phyloP scores from a whole-genome alignment of 2,888 invertebrate genomes.

The Thyatira batis region DNA sequence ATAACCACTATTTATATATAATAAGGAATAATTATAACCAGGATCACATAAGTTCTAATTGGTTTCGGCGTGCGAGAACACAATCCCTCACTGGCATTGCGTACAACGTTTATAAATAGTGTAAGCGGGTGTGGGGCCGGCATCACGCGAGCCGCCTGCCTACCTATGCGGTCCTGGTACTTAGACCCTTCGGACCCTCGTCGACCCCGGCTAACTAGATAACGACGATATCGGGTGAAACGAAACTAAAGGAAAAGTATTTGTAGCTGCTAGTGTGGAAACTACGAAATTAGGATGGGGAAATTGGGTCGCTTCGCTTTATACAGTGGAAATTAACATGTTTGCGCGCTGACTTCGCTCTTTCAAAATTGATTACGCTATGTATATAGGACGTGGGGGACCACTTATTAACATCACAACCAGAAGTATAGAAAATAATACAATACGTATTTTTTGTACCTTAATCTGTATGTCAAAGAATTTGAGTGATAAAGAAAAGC shows the following conservation, averaged over 20 bases:
- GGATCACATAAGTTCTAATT: conserved; percentile 68
- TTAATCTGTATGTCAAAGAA: too few relatives aligned
- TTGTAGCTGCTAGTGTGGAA: conserved; percentile 69
- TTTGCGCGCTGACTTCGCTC: conserved; percentile 37
- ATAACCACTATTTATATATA: conserved; percentile 1
- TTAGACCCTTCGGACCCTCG: conserved; percentile 75
- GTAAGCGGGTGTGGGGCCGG: conserved; percentile 43
- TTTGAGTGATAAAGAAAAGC: too few relatives aligned
- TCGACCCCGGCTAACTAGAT: conserved; percentile 80
- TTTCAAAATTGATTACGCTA: not conserved
- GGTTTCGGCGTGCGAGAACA: conserved; percentile 63
- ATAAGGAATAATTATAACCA: conserved; percentile 36
- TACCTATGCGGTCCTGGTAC: conserved; percentile 63
- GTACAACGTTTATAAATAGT: conserved; percentile 60
- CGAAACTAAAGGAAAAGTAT: conserved; percentile 79
- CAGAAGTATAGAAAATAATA: too few relatives aligned
- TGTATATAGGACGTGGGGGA: not conserved
- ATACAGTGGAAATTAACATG: conserved; percentile 62
- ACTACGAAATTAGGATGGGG: conserved; percentile 63
- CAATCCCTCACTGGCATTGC: conserved; percentile 67
- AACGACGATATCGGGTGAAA: conserved; percentile 76
- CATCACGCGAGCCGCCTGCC: conserved; percentile 60
- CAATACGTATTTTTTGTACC: too few relatives aligned
- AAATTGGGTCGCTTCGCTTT: conserved; percentile 66
- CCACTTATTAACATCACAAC: not conserved